Evolutionary conservation across 1,140 invertebrate species (phyloP).

Genomic region (Pogonomyrmex californicus): DNA sequence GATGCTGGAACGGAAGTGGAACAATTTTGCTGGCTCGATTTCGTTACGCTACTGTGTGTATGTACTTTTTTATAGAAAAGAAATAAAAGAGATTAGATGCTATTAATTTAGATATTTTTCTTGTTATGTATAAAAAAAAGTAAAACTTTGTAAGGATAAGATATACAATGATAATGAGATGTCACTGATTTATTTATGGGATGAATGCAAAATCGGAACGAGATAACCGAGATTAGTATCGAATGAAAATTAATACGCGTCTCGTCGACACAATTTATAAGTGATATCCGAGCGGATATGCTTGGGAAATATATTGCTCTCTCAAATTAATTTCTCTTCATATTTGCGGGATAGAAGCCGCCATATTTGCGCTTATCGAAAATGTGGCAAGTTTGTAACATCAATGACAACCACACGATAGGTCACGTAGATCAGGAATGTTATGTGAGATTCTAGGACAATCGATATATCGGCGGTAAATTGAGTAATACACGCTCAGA

Average conservation of each 20-base stretch:
- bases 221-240: slow-evolving; percentile 2
- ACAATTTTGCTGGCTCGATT: too few species aligned
- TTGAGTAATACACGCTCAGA: slow-evolving; percentile 47
- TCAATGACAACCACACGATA: not conserved
- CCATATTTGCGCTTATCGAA: slow-evolving; percentile 13
- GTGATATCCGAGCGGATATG: slow-evolving; percentile 45
- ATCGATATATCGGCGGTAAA: slow-evolving; percentile 47
- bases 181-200: slow-evolving; percentile 7
- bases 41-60: too few species aligned
- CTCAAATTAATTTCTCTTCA: slow-evolving; percentile 53
- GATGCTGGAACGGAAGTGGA: too few species aligned
- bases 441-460: slow-evolving; percentile 33
- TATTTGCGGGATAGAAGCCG: not conserved
- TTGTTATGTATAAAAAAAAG: not conserved
- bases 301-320: slow-evolving; percentile 63
- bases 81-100: not conserved
- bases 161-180: not conserved
- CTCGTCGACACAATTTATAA: slow-evolving; percentile 11
- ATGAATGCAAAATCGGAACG: slow-evolving; percentile 6
- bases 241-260: slow-evolving; percentile 42
- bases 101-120: not conserved
- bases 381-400: slow-evolving; percentile 65
- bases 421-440: slow-evolving; percentile 38
- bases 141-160: too few species aligned
- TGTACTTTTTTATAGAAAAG: not conserved